phyloP scores from a whole-genome alignment of 2,113 vertebrate genomes.

The Carettochelys insculpta region DNA sequence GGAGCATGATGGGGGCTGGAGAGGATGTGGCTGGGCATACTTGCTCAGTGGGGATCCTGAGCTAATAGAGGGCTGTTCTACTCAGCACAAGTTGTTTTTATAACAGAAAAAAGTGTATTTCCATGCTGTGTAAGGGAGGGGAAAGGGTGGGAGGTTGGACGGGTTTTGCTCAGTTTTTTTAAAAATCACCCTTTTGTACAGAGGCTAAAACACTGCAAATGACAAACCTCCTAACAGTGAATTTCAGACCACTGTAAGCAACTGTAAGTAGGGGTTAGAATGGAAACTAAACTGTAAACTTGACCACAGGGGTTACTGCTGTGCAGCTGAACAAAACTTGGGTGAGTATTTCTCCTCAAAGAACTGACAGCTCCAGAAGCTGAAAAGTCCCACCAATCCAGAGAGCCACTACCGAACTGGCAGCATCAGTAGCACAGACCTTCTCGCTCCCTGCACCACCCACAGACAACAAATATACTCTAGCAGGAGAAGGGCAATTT shows the following conservation, averaged over 20 bases:
- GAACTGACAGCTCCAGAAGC: not conserved
- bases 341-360: not conserved
- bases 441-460: not conserved
- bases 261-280: not conserved
- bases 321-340: not conserved
- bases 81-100: slow-evolving; percentile 51
- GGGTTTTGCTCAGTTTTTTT: not conserved
- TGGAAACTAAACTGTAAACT: not conserved
- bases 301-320: not conserved
- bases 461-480: not conserved
- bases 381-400: not conserved
- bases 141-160: not conserved
- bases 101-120: slow-evolving; percentile 57
- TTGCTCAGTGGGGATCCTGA: slow-evolving; percentile 30
- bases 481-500: not conserved
- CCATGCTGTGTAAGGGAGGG: slow-evolving; percentile 1
- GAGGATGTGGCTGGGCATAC: slow-evolving; percentile 14
- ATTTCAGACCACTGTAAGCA: not conserved
- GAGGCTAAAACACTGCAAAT: too few relatives aligned
- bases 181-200: slow-evolving; percentile 3
- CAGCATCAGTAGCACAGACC: not conserved
- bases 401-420: not conserved
- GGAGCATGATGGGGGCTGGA: slow-evolving; percentile 4
- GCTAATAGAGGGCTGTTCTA: slow-evolving; percentile 64
- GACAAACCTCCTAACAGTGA: not conserved